phyloP scores from a whole-genome alignment of 2,797 vertebrate genomes.

The Onychomys torridus region DNA sequence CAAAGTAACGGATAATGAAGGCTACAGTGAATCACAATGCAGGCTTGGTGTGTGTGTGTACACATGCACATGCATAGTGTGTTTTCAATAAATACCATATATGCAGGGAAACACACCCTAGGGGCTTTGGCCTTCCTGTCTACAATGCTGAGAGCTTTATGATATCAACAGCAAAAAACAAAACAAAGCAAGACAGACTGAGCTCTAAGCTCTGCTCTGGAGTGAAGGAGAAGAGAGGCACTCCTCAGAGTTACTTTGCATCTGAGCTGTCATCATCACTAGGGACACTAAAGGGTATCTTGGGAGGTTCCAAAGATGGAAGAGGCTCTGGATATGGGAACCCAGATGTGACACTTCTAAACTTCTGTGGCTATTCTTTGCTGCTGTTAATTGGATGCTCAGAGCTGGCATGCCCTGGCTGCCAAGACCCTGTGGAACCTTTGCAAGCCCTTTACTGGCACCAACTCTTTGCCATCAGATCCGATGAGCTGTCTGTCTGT shows the following conservation, averaged over 20 bases:
- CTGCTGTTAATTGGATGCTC: background rate
- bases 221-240: background rate
- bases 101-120: rapidly evolving
- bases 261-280: background rate
- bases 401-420: background rate
- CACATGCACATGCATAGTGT: background rate
- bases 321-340: background rate
- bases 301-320: background rate
- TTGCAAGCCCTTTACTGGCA: background rate
- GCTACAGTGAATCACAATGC: rapidly evolving
- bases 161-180: background rate
- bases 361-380: rapidly evolving
- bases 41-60: background rate
- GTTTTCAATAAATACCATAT: background rate
- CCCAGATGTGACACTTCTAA: rapidly evolving
- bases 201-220: no score
- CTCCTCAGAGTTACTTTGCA: no score
- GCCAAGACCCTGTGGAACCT: background rate
- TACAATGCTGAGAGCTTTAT: background rate
- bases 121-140: rapidly evolving
- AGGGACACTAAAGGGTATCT: background rate
- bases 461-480: rapidly evolving
- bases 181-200: background rate
- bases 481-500: background rate
- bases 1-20: rapidly evolving